These are phyloP conservation scores for Apogon hyalosoma DNA, from an alignment of 2,797 vertebrate species.

Conservation along the genomic window DNA sequence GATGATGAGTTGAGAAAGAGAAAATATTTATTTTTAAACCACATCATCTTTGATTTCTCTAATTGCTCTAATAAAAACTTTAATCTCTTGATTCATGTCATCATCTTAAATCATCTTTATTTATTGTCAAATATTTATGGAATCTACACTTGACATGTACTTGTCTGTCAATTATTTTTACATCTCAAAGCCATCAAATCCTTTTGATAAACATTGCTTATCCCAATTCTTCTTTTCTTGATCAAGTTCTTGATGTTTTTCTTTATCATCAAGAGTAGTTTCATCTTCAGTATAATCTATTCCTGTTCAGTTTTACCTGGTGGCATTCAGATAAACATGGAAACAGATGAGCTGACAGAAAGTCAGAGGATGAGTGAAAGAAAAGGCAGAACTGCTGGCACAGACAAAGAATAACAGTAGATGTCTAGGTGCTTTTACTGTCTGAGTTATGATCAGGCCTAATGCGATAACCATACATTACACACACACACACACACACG, in stretches of 20 bases:
- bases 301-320: conserved; percentile 13
- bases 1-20: conserved; percentile 29
- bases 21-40: conserved; percentile 26
- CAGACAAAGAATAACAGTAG: conserved; percentile 48
- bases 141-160: conserved; percentile 22
- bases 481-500: conserved; percentile 39
- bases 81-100: conserved; percentile 35
- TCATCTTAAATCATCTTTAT: conserved; percentile 14
- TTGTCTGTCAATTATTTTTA: conserved; percentile 33
- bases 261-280: conserved; percentile 4
- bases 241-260: conserved; percentile 18
- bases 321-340: conserved; percentile 17
- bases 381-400: conserved; percentile 48
- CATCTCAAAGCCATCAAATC: background rate
- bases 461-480: conserved; percentile 72
- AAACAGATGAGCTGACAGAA: conserved; percentile 25
- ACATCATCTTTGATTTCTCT: conserved; percentile 35
- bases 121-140: conserved; percentile 49
- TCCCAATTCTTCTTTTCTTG: background rate
- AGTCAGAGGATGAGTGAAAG: conserved; percentile 25
- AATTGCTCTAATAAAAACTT: conserved; percentile 44
- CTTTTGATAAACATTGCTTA: background rate
- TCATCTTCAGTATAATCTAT: conserved; percentile 30
- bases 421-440: conserved; percentile 66
- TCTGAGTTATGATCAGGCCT: conserved; percentile 69